Base-by-base conservation (phyloP, 2,888 invertebrate genomes). In the Stenotaenia linearis region DNA sequence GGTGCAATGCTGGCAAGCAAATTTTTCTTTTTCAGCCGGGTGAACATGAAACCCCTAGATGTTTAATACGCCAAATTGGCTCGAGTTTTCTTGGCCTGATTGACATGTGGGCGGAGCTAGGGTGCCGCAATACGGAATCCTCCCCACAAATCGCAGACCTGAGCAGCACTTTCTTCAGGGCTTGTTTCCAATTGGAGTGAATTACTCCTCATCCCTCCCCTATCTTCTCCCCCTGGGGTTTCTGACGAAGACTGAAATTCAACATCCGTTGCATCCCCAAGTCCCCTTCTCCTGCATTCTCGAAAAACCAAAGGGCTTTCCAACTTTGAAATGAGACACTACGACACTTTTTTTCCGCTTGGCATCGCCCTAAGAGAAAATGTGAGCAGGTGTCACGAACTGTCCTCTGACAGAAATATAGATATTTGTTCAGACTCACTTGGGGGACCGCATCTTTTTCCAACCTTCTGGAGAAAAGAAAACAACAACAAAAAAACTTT, bases 61-160 rank as follows among this genome's bases (percentile, higher is more conserved):
- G 69, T 69, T 69, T 69, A 69, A 69, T 69, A 69, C 69, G 69
- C 69, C 69, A 69, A 69, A 69, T 69, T 69, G 40, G 77, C 77
- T 35, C 56, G 78, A 56, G 78, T 78, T 61, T 56, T 78, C 37
- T 28, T 56, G 28, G 35, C 56, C 28, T 78, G 78, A 78, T 61
- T 78, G 78, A 78, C 78, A 78, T 32, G 61, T 28, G 78, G 78
- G 78, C 78, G 78, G 78, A 28, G 78, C 78, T 56, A 35, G 78
- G 78, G 78, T 78, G 78, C 78, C 78, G 78, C 78, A 78, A 78
- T 78, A 78, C 78, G 61, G 78, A 78, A 78, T 37, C 37, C 78
- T 30, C 45, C 78, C 78, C 78, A 78, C 78, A 78, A 78, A 78
- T 78, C 78, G 78, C 61, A 69, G 30, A 78, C 61, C 28, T 61